Evolutionary conservation across 2,888 invertebrate genomes (phyloP), one percentile per base, ranked within the genome.

Genomic region (Carpatolechia fugitivella): DNA sequence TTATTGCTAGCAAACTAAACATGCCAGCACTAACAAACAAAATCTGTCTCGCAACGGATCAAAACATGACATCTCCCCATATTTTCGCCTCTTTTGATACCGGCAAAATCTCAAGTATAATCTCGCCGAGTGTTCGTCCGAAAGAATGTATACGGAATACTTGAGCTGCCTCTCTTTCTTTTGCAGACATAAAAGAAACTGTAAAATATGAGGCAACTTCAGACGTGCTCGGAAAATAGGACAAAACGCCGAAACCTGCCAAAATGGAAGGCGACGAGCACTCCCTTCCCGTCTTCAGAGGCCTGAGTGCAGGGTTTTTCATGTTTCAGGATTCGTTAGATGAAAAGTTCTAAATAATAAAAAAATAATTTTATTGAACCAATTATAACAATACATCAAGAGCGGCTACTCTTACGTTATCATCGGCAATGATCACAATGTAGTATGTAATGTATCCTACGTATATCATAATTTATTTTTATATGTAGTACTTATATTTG

Each of bases 201-300:
- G 33, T 55, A 47, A 54, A 58, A 50, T 53, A 49, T 56, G 56
- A 56, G 52, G 54, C 47, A 54, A 58, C 56, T 56, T 56, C 58
- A 58, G 56, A 53, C 58, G 31, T 46, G 49, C 51, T 36, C 50
- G 38, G 36, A 55, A 58, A 56, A 58, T 53, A 58, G 53, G 54
- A 44, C 41, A 58, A 55, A 58, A 53, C 52, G 18, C 24, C 49
- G 41, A 47, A 50, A 50, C 35, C 20, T 33, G 35, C 33, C 49
- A 11, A 53, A 56, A 46, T 50, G 55, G 36, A n/a, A 54, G 52
- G 54, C 57, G 55, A 41, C 50, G 51, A 6, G 29, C 48, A 24
- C 47, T 49, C 51, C 33, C 30, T 50, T 50, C 11, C 38, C 38
- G 50, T 13, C 50, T 50, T 49, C 20, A 33, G 16, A 31, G 30